Base-by-base conservation (phyloP, 92 coral and sea anemone species). In the Epizoanthus fatuus region DNA sequence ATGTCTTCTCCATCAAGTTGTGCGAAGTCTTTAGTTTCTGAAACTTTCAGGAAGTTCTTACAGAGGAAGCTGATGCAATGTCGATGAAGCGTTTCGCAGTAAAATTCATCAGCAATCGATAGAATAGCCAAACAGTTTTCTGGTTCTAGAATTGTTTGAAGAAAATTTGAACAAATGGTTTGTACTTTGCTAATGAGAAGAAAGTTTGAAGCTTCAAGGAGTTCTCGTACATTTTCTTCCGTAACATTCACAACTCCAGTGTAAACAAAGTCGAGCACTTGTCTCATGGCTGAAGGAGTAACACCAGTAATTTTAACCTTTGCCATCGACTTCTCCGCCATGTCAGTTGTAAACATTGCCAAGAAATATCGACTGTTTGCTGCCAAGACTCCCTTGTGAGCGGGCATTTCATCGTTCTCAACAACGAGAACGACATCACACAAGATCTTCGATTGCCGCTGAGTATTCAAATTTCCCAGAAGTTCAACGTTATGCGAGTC, bases 301-400 rank as follows among this genome's bases (percentile, higher is more conserved):
- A 93, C 75, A 64, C 88, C 91, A 3, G 63, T 73, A 19, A 96
- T 47, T 5, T 75, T 79, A 3, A 90, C 91, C 20, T 87, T 87
- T 17, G 83, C 78, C 85, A 89, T 89, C 51, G 86, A 79, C 66
- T 83, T 96, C 82, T 96, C 99, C 5, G 89, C 76, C 98, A 97
- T 93, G 68, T 97, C 91, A 14, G 95, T 90, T n/a, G 95, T 97
- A 66, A 97, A 97, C 98, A 97, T 85, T 9, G 95, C 95, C 73
- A 90, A 76, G 71, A 95, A 97, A 72, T 91, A 97, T 37, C 92
- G 79, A 74, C 97, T 93, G 64, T 92, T 94, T 3, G 98, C 99
- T 55, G 98, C 98, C 7, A 97, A 82, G 54, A 97, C 95, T 14
- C 95, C 94, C 65, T 91, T 94, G 62, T 97, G 99, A 3, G 95